A percentile compares a stretch with the other conserved stretches of the same genome.
Conservation (phyloP, 2,888 invertebrate genomes). For the Eupithecia inturbata region DNA sequence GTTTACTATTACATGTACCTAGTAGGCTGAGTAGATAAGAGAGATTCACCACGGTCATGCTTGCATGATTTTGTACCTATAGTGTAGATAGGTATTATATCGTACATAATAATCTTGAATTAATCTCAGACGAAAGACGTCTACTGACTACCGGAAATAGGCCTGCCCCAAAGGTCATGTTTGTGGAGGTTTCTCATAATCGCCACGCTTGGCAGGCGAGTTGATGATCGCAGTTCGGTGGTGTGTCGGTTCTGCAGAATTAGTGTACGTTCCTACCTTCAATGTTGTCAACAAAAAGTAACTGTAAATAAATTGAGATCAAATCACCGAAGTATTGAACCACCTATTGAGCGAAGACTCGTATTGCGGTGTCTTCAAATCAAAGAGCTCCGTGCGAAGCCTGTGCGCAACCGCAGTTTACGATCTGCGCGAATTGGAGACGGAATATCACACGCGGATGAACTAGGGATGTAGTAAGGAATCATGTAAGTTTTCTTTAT, state of each 20-base stretch:
- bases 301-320: slow-evolving; percentile 8
- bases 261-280: too few species aligned
- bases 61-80: too few species aligned
- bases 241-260: neutral
- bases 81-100: too few species aligned
- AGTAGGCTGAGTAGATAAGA: too few species aligned
- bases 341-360: slow-evolving; percentile 31
- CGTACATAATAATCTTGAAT: too few species aligned
- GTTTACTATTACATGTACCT: too few species aligned
- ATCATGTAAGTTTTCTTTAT: neutral
- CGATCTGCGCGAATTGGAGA: slow-evolving; percentile 68
- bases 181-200: neutral
- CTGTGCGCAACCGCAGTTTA: slow-evolving; percentile 70
- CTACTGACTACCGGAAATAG: too few species aligned
- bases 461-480: slow-evolving; percentile 46
- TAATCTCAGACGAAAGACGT: too few species aligned
- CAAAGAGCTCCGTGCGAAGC: slow-evolving; percentile 61
- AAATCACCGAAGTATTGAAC: slow-evolving; percentile 10
- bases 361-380: slow-evolving; percentile 76
- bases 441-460: slow-evolving; percentile 66
- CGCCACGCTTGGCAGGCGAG: neutral
- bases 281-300: neutral
- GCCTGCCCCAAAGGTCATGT: neutral
- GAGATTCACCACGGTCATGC: too few species aligned
- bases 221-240: too few species aligned